phyloP scores from a whole-genome alignment of 1,140 invertebrate genomes.

The Apis dorsata region DNA sequence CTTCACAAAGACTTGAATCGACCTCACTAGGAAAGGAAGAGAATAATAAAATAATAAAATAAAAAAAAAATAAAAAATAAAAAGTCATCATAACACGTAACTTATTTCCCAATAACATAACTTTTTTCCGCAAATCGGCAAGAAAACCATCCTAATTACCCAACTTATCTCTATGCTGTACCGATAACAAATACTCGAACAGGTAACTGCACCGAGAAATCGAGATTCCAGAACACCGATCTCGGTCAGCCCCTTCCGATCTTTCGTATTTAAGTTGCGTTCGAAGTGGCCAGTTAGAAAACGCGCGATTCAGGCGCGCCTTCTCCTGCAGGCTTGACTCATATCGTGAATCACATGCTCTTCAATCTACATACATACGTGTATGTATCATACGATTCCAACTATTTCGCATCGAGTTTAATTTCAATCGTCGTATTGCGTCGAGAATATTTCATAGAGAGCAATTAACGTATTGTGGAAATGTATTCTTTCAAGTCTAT shows the following conservation, averaged over 20 bases:
- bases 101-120: background rate
- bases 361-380: slow-evolving; percentile 47
- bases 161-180: background rate
- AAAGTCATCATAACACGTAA: too few relatives aligned
- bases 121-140: background rate
- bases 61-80: too few relatives aligned
- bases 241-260: slow-evolving; percentile 32
- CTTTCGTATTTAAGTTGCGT: slow-evolving; percentile 64
- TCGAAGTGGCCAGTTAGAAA: slow-evolving; percentile 69
- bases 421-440: slow-evolving; percentile 17
- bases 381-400: slow-evolving; percentile 24
- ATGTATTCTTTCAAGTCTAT: background rate
- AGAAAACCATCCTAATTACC: background rate
- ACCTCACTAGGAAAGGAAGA: too few relatives aligned
- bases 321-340: slow-evolving; percentile 69
- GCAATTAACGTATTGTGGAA: slow-evolving; percentile 5
- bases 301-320: slow-evolving; percentile 68
- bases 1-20: too few relatives aligned
- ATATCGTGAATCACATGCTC: slow-evolving; percentile 71
- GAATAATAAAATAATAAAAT: too few relatives aligned
- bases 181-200: background rate
- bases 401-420: slow-evolving; percentile 27
- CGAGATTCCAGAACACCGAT: slow-evolving; percentile 4
- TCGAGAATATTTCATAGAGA: slow-evolving; percentile 1
- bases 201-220: background rate